These are phyloP conservation scores for Cotesia vestalis DNA, from an alignment of 1,140 invertebrate species.

Conservation along the genomic window DNA sequence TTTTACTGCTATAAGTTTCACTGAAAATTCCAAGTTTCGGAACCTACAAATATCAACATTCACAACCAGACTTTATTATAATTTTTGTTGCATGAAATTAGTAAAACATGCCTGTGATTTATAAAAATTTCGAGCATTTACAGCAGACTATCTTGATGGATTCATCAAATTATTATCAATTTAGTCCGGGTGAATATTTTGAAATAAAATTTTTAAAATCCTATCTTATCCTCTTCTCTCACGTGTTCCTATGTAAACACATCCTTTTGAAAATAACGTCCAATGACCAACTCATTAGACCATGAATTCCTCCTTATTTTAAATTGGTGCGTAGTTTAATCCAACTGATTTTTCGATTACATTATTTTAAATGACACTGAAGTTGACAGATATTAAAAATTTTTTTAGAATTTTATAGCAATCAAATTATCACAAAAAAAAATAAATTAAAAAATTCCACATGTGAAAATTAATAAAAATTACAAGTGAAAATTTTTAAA, in stretches of 20 bases:
- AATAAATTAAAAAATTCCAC: too few relatives aligned
- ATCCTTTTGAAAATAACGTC: neutral
- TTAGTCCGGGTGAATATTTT: constrained; percentile 10
- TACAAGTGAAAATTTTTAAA: too few relatives aligned
- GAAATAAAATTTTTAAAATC: neutral
- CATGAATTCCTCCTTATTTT: neutral
- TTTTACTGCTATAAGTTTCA: neutral
- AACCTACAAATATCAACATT: neutral
- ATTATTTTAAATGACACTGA: too few relatives aligned
- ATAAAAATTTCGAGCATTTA: neutral
- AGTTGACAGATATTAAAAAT: too few relatives aligned
- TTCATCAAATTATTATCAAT: constrained; percentile 1
- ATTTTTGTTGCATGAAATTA: neutral
- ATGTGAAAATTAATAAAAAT: too few relatives aligned
- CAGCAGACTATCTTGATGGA: neutral
- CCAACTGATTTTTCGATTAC: neutral
- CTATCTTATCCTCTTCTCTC: neutral
- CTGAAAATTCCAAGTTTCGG: neutral
- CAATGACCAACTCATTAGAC: neutral
- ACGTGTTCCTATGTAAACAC: neutral
- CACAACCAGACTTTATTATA: neutral
- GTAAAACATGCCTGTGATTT: constrained; percentile 2
- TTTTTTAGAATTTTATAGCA: too few relatives aligned
- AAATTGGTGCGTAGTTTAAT: neutral
- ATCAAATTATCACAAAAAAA: too few relatives aligned